Base-by-base conservation (phyloP, 2,113 vertebrate genomes). In the Lagopus muta region DNA sequence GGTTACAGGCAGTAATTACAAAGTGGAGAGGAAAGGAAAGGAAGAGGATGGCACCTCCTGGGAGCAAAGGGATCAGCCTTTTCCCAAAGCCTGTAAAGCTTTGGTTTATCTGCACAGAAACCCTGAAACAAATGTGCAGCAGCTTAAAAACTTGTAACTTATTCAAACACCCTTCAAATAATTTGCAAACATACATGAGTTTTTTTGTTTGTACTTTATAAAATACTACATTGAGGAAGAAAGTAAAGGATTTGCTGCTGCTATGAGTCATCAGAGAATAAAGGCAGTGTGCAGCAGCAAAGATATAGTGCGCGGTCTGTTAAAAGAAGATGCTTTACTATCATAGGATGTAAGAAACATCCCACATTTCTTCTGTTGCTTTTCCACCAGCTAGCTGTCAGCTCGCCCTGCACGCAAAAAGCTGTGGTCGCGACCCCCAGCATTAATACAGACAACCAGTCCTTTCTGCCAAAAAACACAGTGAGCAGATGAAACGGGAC, bases 341-440 rank as follows among this genome's bases (percentile, higher is more conserved):
- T 58, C 60, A 81, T 22, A 90, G 69, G 61, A 71, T 67, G 64
- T 52, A 48, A 69, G 72, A 66, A 71, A 50, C 48, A 32, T 24
- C 43, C 55, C 70, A 67, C 66, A 36, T 83, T 86, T 88, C 50
- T 88, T 74, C 61, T 92, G 57, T 57, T 84, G 61, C 60, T 82
- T 86, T 81, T 64, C 52, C 61, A 55, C 22, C 43, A 80, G 79
- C 52, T 40, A 82, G 48, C 71, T 40, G 21, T 74, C 76, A 84
- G 64, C 83, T 88, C 1, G 0, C 38, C 60, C 57, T 42, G 2
- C 1, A 3, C 27, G 16, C 69, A 43, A 65, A 78, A 86, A 88
- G 52, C 80, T 84, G 60, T 47, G 69, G 43, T 65, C 4, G 1
- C 81, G 89, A 72, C 65, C 30, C 2, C 6, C 80, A 57, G 7